Evolutionary conservation across 2,113 vertebrate species (phyloP), one percentile per base, ranked within the genome.

Genomic region (Micronisus gabar): DNA sequence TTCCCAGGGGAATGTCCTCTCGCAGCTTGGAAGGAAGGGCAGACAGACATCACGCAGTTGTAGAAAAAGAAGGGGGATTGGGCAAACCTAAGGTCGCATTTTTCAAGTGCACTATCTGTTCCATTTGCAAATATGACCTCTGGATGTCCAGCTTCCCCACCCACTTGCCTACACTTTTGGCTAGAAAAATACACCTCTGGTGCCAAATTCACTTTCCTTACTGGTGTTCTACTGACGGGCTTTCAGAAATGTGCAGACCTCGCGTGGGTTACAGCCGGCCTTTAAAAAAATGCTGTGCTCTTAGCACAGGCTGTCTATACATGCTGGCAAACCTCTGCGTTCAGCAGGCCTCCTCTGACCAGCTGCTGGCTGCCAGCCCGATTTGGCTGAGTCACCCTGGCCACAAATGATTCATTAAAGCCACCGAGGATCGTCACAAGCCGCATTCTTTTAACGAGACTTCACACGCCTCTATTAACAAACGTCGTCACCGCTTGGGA

Each of bases 351-450:
- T 78, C 56, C 73, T 81, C 75, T 75, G 76, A 52, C 86, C 32
- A 3, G 81, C 68, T 65, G 52, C 83, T 91, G 97, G 94, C 94
- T 87, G 84, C 76, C 93, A 58, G 89, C 81, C 89, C 30, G 12
- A 3, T 6, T 10, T 45, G 84, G 73, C 96, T 94, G 95, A 94
- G 55, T 91, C 95, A 95, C 81, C 74, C 76, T 11, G 12, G 81
- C 94, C 95, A 73, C 91, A 70, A 62, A 70, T 43, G 58, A 81
- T 43, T 94, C 91, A 86, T 70, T 73, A 71, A 41, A 93, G 94
- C 84, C 95, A 93, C 86, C 2, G 1, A 95, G 70, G 70, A 68
- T n/a, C 83, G 3, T 82, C 74, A 18, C 84, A 90, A 91, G 84
- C 93, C 13, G 2, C 87, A 36, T 88, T 91, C 89, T 93, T 86